Evolutionary conservation across 2,113 vertebrate species (phyloP).

Genomic region (Eretmochelys imbricata): DNA sequence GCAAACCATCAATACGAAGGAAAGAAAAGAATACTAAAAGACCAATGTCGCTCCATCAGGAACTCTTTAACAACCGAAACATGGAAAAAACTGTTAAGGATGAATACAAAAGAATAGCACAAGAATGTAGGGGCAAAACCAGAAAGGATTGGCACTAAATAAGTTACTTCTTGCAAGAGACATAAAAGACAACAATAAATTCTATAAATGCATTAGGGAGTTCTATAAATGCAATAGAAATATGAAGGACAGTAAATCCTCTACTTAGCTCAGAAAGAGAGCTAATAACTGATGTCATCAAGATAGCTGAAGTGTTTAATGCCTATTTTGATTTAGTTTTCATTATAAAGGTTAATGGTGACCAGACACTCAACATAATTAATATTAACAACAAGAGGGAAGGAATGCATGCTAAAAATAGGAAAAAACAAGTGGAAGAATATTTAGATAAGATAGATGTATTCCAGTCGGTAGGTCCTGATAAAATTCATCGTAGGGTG

Average conservation of each 20-base stretch:
- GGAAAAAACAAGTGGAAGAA: not conserved
- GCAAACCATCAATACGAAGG: not conserved
- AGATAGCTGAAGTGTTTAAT: not conserved
- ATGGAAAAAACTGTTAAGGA: not conserved
- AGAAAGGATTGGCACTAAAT: not conserved
- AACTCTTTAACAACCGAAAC: not conserved
- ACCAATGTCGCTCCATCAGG: not conserved
- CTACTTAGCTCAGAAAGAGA: not conserved
- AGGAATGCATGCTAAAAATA: not conserved
- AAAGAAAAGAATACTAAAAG: too few species aligned
- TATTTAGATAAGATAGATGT: not conserved
- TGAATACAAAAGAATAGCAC: not conserved
- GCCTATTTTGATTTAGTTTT: not conserved
- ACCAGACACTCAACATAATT: not conserved
- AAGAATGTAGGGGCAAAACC: not conserved
- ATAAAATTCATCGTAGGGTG: not conserved
- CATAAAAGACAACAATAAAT: not conserved
- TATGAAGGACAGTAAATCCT: not conserved
- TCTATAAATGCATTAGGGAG: not conserved
- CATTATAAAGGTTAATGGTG: not conserved
- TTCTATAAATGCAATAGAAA: not conserved
- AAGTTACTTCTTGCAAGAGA: not conserved
- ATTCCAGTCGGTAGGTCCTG: not conserved
- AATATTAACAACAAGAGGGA: not conserved
- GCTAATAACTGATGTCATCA: not conserved